Evolutionary conservation across 2,113 vertebrate genomes (phyloP), one percentile per base, ranked within the genome.

Genomic region (Zapornia atra): DNA sequence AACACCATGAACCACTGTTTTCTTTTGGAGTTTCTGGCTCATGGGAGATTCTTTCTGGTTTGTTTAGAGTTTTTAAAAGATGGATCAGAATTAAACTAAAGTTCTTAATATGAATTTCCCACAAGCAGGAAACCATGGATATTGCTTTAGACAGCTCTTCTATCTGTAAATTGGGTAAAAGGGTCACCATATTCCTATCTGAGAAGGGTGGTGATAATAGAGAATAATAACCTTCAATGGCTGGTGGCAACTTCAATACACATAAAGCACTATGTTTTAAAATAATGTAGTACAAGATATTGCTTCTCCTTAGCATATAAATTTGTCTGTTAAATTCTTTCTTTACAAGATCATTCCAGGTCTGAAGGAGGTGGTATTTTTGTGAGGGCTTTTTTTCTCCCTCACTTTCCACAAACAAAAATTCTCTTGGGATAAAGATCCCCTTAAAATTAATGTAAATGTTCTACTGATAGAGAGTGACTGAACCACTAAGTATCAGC

Each of bases 11-110:
- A 34, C 34, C 34, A 88, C 59, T 90, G 80, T 70, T 93, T 77
- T 66, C 28, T 70, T 46, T 92, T 66, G 72, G 80, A 75, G 94
- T 92, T 88, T 91, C 68, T 94, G 77, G 48, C 81, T 95, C 56
- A 29, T 51, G 60, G 65, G 13, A 89, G 36, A 84, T 75, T 71
- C 42, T 68, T 93, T 86, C 77, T 92, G 50, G 31, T 92, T 76
- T 93, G 38, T 80, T 94, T 79, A 60, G n/a, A 86, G 36, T 54
- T 92, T 92, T 80, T 59, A 59, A 46, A 61, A 92, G 29, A 80
- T 77, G 64, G 94, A 84, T 86, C 75, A 92, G 75, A 94, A 91
- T 33, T 46, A 94, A 84, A 83, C 50, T 4, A 73, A 90, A 83
- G 63, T 88, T 88, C 15, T 0, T 42, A 86, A 75, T 31, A 81